Percentiles rank a stretch among this genome's conserved stretches.
Conservation (phyloP, 2,113 vertebrate genomes). For the Chloebia gouldiae region DNA sequence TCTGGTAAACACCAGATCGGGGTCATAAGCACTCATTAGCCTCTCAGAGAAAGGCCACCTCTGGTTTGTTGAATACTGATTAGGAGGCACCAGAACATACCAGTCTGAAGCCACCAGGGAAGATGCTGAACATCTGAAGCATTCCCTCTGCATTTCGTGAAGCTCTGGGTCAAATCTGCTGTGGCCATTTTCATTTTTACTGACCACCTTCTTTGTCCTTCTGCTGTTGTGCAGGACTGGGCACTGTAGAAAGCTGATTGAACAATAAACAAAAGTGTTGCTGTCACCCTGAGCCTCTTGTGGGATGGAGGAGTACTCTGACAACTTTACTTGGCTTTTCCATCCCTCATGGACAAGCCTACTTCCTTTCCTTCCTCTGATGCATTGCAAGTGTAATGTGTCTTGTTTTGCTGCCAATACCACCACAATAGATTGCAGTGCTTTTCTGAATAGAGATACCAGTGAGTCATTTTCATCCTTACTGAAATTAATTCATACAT, state of each 20-base stretch:
- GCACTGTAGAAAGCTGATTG: neutral
- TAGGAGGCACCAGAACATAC: neutral
- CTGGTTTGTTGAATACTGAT: slow-evolving; percentile 37
- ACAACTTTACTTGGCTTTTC: slow-evolving; percentile 34
- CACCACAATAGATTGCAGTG: slow-evolving; percentile 39
- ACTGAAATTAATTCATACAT: slow-evolving; percentile 27
- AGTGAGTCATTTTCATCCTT: slow-evolving; percentile 40
- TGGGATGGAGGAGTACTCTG: slow-evolving; percentile 1
- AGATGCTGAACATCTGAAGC: neutral
- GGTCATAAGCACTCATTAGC: slow-evolving; percentile 27
- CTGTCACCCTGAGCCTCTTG: neutral
- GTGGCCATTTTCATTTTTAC: neutral
- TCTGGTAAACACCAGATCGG: slow-evolving; percentile 15
- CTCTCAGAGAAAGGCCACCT: slow-evolving; percentile 7
- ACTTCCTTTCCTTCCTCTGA: slow-evolving; percentile 11
- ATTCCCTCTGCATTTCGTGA: neutral
- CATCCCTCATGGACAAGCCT: slow-evolving; percentile 33
- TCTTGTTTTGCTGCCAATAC: slow-evolving; percentile 42
- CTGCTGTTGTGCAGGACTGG: neutral
- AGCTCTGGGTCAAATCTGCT: neutral
- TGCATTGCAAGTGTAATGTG: slow-evolving; percentile 20
- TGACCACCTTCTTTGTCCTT: neutral
- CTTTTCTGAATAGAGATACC: slow-evolving; percentile 38
- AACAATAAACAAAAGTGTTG: neutral
- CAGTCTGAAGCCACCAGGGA: neutral